These are phyloP conservation scores for Dromius quadrimaculatus DNA, from an alignment of 2,888 invertebrate genomes.

Conservation along the genomic window DNA sequence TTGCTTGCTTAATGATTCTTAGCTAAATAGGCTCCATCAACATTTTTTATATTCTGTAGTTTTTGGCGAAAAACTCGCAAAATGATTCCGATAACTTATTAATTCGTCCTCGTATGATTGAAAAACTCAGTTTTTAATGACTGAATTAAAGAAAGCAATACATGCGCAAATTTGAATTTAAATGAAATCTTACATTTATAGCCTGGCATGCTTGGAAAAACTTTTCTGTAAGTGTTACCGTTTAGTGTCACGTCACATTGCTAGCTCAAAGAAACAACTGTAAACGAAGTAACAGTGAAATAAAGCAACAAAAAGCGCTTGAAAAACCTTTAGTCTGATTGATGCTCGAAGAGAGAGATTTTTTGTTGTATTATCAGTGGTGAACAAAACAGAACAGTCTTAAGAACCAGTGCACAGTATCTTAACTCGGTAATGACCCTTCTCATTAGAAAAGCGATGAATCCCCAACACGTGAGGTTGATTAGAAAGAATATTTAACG, in stretches of 20 bases:
- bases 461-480: constrained; percentile 10
- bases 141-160: too few species aligned
- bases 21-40: too few species aligned
- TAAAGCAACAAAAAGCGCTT: constrained; percentile 4
- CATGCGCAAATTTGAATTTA: too few species aligned
- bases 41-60: too few species aligned
- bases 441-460: constrained; percentile 11
- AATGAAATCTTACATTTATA: too few species aligned
- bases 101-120: too few species aligned
- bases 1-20: too few species aligned
- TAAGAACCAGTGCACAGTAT: not conserved
- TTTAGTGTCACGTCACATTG: constrained; percentile 2
- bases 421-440: constrained; percentile 24
- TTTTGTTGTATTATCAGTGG: constrained; percentile 9
- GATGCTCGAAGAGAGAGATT: constrained; percentile 2
- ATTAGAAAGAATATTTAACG: constrained; percentile 11
- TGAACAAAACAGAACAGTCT: too few species aligned
- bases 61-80: too few species aligned
- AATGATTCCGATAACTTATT: too few species aligned
- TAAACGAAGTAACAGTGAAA: constrained; percentile 13
- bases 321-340: not conserved
- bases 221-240: constrained; percentile 1
- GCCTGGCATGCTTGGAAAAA: not conserved
- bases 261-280: constrained; percentile 9
- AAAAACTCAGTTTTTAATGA: too few species aligned